Evolutionary conservation across 2,888 invertebrate genomes (phyloP).

Genomic region (Sinodicranocentrus sp.): DNA sequence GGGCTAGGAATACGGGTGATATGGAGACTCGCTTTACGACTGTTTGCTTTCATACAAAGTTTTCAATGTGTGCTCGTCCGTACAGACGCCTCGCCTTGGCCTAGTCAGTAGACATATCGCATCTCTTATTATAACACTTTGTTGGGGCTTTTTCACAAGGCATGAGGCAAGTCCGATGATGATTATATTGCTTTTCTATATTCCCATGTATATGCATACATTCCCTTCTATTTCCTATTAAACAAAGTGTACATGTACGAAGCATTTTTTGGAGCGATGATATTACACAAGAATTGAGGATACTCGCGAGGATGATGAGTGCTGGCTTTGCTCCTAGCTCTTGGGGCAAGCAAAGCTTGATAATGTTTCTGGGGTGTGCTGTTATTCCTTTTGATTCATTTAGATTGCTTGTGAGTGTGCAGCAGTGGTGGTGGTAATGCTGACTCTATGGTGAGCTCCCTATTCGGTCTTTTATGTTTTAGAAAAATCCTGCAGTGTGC

Average conservation of each 20-base stretch:
- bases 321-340: no score
- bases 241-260: not conserved
- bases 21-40: constrained; percentile 22
- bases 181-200: constrained; percentile 7
- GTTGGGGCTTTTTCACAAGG: constrained; percentile 12
- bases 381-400: constrained; percentile 51
- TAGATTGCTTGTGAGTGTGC: constrained; percentile 6
- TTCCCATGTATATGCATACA: not conserved
- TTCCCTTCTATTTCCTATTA: not conserved
- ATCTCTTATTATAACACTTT: constrained; percentile 8
- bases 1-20: constrained; percentile 48
- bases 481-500: constrained; percentile 33
- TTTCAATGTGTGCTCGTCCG: not conserved
- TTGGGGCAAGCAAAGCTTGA: constrained; percentile 12
- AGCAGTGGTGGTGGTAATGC: constrained; percentile 9
- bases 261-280: constrained; percentile 50
- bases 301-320: constrained; percentile 9
- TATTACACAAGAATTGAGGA: constrained; percentile 59
- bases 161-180: not conserved
- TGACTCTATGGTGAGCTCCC: constrained; percentile 29
- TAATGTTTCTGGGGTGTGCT: constrained; percentile 56
- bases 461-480: constrained; percentile 36
- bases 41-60: constrained; percentile 6
- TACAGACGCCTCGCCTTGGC: constrained; percentile 56
- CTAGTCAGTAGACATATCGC: constrained; percentile 46